A percentile compares a stretch with the other conserved stretches of the same genome.
Evolutionary conservation across 1,140 invertebrate species (phyloP).

Genomic region (Mercenaria mercenaria): DNA sequence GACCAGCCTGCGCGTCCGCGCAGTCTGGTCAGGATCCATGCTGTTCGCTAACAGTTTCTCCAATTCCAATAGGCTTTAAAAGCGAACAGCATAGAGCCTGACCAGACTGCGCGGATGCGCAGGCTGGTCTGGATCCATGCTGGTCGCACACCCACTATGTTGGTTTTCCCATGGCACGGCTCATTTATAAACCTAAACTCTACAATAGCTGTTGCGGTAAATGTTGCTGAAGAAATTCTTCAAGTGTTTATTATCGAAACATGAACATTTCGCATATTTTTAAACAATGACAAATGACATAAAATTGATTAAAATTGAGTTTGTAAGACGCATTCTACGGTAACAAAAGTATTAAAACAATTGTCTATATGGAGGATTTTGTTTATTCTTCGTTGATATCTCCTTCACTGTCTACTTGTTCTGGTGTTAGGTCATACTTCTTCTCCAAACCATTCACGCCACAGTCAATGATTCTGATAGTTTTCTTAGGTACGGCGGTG

Average conservation of each 20-base stretch:
- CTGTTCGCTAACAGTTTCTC: too few relatives aligned
- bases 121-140: too few relatives aligned
- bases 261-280: too few relatives aligned
- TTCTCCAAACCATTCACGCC: constrained; percentile 68
- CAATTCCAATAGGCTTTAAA: too few relatives aligned
- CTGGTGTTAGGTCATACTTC: constrained; percentile 77
- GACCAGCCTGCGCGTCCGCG: too few relatives aligned
- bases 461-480: constrained; percentile 76
- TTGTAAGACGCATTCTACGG: neutral
- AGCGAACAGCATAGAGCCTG: too few relatives aligned
- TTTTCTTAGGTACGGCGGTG: constrained; percentile 72
- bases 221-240: neutral
- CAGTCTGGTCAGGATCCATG: too few relatives aligned
- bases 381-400: constrained; percentile 52
- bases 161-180: too few relatives aligned
- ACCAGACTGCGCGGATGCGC: too few relatives aligned
- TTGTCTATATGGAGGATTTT: neutral
- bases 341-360: constrained; percentile 3
- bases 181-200: too few relatives aligned
- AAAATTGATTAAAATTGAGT: neutral
- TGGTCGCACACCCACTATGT: too few relatives aligned
- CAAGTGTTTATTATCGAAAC: neutral
- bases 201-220: neutral
- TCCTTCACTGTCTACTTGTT: constrained; percentile 46
- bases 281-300: neutral